A percentile compares a stretch with the other conserved stretches of the same genome.
Evolutionary conservation across 2,113 vertebrate species (phyloP).

Genomic region (Oryzias woworae): DNA sequence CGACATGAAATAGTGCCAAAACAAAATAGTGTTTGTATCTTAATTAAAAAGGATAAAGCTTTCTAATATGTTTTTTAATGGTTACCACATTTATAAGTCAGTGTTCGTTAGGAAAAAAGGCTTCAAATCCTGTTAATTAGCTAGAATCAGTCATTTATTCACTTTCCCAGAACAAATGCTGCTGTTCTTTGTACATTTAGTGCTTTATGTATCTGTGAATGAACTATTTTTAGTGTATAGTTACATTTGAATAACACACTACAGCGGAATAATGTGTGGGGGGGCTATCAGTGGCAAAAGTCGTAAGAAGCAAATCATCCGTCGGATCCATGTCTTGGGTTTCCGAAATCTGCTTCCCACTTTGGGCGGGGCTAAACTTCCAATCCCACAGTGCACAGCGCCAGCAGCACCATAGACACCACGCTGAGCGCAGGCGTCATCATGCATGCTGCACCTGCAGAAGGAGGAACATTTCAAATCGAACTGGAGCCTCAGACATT

Average conservation of each 20-base stretch:
- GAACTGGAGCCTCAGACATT: neutral
- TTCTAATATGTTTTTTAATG: no score
- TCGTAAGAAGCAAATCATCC: slow-evolving; percentile 14
- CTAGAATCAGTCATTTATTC: no score
- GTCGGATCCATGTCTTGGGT: slow-evolving; percentile 1
- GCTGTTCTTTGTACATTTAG: neutral
- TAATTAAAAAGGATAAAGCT: no score
- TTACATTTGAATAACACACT: slow-evolving; percentile 16
- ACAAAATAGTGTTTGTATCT: no score
- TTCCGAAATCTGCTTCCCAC: slow-evolving; percentile 50
- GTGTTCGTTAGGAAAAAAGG: no score
- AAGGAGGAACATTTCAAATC: slow-evolving; percentile 47
- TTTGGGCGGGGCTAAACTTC: slow-evolving; percentile 71
- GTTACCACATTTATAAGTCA: no score
- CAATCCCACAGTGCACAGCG: slow-evolving; percentile 81
- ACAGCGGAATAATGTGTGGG: neutral
- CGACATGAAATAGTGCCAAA: no score
- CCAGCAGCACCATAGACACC: slow-evolving; percentile 78
- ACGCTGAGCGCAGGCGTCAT: slow-evolving; percentile 70
- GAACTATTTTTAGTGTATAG: slow-evolving; percentile 9
- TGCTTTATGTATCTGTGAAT: neutral
- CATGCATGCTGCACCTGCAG: slow-evolving; percentile 70
- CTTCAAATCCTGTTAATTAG: no score
- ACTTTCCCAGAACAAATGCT: neutral
- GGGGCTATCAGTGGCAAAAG: slow-evolving; percentile 14